Conservation (phyloP, 1,140 invertebrate genomes). For the Temnothorax curvispinosus region DNA sequence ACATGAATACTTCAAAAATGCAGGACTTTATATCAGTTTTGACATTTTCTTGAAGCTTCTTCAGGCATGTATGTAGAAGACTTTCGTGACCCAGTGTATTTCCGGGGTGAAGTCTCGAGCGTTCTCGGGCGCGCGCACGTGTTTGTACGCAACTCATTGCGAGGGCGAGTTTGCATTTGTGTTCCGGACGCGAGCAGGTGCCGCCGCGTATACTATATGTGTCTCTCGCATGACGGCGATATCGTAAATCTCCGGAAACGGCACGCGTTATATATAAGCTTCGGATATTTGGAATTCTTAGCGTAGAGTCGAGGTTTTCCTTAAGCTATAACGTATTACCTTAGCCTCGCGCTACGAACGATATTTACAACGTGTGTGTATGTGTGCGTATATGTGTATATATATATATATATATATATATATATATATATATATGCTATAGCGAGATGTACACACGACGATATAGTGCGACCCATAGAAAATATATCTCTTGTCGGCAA, state of each 20-base stretch:
- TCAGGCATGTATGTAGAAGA: constrained; percentile 21
- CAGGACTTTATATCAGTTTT: constrained; percentile 19
- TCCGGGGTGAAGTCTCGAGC: constrained; percentile 39
- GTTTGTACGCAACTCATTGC: constrained; percentile 49
- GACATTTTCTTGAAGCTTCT: constrained; percentile 34
- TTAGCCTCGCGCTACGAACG: constrained; percentile 25
- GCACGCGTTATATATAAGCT: constrained; percentile 61
- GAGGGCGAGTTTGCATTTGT: constrained; percentile 59
- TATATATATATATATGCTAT: not conserved
- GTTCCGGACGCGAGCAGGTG: constrained; percentile 48
- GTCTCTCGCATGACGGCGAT: constrained; percentile 54
- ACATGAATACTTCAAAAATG: constrained; percentile 9
- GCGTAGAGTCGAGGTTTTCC: constrained; percentile 27
- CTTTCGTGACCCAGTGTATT: constrained; percentile 46
- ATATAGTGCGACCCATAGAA: constrained; percentile 27
- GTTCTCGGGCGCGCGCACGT: constrained; percentile 21
- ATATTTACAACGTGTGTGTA: constrained; percentile 20
- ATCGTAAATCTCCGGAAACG: constrained; percentile 58
- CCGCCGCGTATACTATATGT: constrained; percentile 53
- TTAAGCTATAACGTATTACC: constrained; percentile 36
- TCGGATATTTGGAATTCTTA: constrained; percentile 67
- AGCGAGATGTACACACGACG: constrained; percentile 2
- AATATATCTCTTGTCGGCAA: constrained; percentile 31
- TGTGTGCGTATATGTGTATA: not conserved
- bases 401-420: not conserved